A percentile compares a stretch with the other conserved stretches of the same genome.
These are phyloP conservation scores for Amorpha juglandis DNA, from an alignment of 2,888 invertebrate species.

Conservation along the genomic window DNA sequence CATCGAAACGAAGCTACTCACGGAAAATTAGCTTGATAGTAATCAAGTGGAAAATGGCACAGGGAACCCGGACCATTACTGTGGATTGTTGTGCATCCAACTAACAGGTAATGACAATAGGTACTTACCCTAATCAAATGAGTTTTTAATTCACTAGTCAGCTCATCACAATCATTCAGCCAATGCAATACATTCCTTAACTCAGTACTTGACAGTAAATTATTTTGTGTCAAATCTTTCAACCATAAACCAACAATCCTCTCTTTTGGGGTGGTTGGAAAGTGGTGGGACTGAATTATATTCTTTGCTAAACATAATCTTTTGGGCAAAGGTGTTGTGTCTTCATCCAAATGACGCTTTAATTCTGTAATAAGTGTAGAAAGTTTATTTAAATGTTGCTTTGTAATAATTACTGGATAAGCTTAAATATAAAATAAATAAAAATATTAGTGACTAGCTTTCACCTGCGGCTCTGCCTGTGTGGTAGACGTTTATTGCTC, in stretches of 20 bases:
- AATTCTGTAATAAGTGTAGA: constrained; percentile 64
- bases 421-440: too few relatives aligned
- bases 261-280: constrained; percentile 78
- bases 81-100: too few relatives aligned
- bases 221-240: constrained; percentile 53
- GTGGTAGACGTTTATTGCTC: too few relatives aligned
- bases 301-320: constrained; percentile 82
- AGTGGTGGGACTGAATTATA: constrained; percentile 73
- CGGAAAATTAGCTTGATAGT: too few relatives aligned
- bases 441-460: too few relatives aligned
- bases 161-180: constrained; percentile 60
- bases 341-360: constrained; percentile 72
- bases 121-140: constrained; percentile 67
- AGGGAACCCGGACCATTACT: too few relatives aligned
- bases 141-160: constrained; percentile 66
- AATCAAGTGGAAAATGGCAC: too few relatives aligned
- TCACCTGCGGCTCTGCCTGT: too few relatives aligned
- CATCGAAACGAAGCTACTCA: too few relatives aligned
- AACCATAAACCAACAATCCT: constrained; percentile 81
- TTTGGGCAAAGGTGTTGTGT: constrained; percentile 72
- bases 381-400: neutral
- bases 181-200: constrained; percentile 63
- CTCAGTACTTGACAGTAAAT: constrained; percentile 56
- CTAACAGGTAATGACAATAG: too few relatives aligned
- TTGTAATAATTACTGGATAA: too few relatives aligned